Conservation (phyloP, 2,888 invertebrate species). For the Agapetus fuscipes region DNA sequence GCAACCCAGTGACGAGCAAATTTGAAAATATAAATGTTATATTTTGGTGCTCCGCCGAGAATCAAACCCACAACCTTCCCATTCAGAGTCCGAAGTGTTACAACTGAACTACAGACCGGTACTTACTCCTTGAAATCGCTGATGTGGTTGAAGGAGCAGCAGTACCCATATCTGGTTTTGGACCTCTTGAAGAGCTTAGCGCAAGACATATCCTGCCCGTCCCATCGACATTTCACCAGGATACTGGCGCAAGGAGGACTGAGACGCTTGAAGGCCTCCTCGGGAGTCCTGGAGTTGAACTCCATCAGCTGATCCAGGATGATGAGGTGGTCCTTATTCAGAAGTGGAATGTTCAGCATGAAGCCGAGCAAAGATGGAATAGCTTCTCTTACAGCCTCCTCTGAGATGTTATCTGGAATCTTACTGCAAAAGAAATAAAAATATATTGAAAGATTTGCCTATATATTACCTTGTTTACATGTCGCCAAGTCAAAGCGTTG, state of each 20-base stretch:
- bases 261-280: slow-evolving; percentile 22
- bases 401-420: slow-evolving; percentile 21
- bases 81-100: too few species aligned
- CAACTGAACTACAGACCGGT: too few species aligned
- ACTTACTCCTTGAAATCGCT: slow-evolving; percentile 18
- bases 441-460: too few species aligned
- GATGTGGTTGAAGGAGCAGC: slow-evolving; percentile 33
- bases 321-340: slow-evolving; percentile 23
- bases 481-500: too few species aligned
- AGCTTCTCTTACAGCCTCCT: slow-evolving; percentile 20
- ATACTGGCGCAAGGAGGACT: slow-evolving; percentile 28
- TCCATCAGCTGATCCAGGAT: slow-evolving; percentile 25
- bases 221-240: slow-evolving; percentile 29
- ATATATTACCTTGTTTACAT: too few species aligned
- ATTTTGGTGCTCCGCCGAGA: too few species aligned
- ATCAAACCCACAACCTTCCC: too few species aligned
- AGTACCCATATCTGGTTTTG: slow-evolving; percentile 27
- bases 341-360: slow-evolving; percentile 18
- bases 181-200: slow-evolving; percentile 25
- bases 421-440: not conserved
- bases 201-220: slow-evolving; percentile 25
- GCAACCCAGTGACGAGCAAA: too few species aligned
- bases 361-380: slow-evolving; percentile 26
- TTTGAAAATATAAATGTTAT: too few species aligned
- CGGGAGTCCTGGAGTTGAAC: slow-evolving; percentile 23